Evolutionary conservation across 2,797 vertebrate genomes (phyloP).

Genomic region (Phrynocephalus guinanensis): DNA sequence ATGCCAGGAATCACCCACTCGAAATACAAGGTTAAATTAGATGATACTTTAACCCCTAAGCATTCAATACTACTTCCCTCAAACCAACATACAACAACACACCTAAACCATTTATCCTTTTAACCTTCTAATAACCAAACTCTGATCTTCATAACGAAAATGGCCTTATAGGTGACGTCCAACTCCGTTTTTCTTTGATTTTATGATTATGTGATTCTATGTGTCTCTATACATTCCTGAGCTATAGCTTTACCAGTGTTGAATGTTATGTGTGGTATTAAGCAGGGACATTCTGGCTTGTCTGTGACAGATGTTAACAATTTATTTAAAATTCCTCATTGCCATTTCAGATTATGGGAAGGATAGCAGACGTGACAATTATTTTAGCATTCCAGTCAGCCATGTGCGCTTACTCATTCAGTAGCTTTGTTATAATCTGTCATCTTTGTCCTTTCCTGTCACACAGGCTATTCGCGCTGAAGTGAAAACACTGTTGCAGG

Average conservation of each 20-base stretch:
- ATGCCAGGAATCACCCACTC: too few species aligned
- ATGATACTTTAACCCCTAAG: too few species aligned
- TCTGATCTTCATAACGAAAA: too few species aligned
- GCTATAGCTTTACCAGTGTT: not conserved
- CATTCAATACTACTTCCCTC: too few species aligned
- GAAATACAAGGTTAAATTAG: too few species aligned
- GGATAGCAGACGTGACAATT: not conserved
- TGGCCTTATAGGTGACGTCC: too few species aligned
- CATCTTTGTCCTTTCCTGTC: not conserved
- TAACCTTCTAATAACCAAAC: too few species aligned
- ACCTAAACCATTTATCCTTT: too few species aligned
- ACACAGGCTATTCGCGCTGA: not conserved
- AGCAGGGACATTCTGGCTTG: not conserved
- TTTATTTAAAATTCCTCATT: constrained; percentile 4
- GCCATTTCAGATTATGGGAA: not conserved
- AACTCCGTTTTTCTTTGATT: too few species aligned
- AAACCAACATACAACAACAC: too few species aligned
- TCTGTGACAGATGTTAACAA: not conserved
- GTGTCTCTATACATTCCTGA: not conserved
- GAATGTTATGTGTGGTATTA: not conserved
- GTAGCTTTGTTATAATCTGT: not conserved
- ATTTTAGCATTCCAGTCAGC: constrained; percentile 11
- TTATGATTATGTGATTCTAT: too few species aligned
- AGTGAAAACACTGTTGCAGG: not conserved
- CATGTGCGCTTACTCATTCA: not conserved